Evolutionary conservation across 2,888 invertebrate species (phyloP), one percentile per base, ranked within the genome.

Genomic region (Clistopyga incitator): DNA sequence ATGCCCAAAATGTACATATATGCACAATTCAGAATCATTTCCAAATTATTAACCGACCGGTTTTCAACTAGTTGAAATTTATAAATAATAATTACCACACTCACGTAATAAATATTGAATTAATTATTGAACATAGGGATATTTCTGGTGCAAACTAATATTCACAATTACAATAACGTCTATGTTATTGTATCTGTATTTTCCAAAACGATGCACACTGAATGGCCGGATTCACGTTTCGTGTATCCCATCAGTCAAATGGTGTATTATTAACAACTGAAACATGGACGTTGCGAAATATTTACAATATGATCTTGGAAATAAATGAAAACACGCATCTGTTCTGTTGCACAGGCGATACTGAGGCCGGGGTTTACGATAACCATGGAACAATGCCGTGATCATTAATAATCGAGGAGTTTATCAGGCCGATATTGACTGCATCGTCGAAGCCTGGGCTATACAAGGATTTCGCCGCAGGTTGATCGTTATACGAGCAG

Each of bases 321-420:
- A 56, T 13, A 56, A 25, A 56, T 56, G 56, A 25, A 56, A 56
- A 56, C 25, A 56, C 56, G 25, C 15, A 23, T 56, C 11, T 23
- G 56, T 4, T 61, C 34, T 34, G 18, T 34, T 34, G 29, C n/a
- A 15, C 18, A 29, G 59, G 59, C 29, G 59, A 18, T n/a, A 61
- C 34, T n/a, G 59, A 61, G 34, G 34, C 29, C 59, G 10, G 29
- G 59, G 59, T 3, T 86, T 85, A 81, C 78, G 78, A 84, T 87
- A 84, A 82, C 84, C 78, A 38, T 34, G 25, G 80, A 13, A 34
- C 45, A 75, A 81, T 42, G 75, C 64, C 45, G 23, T 78, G 76
- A 68, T 77, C 82, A 78, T 77, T 67, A 70, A 45, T 67, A 77
- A 77, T 77, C 77, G 59, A 72, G 65, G 47, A 81, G 77, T 77